Evolutionary conservation across 2,113 vertebrate genomes (phyloP).

Genomic region (Lasiurus cinereus): DNA sequence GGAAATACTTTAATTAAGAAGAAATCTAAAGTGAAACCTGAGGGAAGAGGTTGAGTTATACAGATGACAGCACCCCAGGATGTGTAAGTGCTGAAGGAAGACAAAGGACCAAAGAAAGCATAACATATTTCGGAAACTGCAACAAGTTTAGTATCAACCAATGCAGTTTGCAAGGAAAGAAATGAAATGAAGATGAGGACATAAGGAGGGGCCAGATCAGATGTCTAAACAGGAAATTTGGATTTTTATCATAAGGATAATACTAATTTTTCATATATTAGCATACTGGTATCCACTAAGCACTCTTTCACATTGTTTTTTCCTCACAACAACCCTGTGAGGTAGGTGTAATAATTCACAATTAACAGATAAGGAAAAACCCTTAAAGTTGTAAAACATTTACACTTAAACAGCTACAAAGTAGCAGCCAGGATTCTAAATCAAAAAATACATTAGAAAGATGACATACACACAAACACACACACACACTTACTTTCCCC

Average conservation of each 20-base stretch:
- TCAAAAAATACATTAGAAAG: slow-evolving; percentile 63
- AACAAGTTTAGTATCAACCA: not conserved
- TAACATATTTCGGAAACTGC: not conserved
- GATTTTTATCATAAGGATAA: slow-evolving; percentile 24
- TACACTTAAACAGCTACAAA: slow-evolving; percentile 76
- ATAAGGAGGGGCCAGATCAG: not conserved
- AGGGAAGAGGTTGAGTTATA: not conserved
- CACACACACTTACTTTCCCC: slow-evolving; percentile 12
- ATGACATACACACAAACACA: not conserved
- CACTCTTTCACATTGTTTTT: slow-evolving; percentile 63
- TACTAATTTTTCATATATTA: slow-evolving; percentile 5
- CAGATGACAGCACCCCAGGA: not conserved
- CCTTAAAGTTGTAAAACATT: slow-evolving; percentile 68
- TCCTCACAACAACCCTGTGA: slow-evolving; percentile 85
- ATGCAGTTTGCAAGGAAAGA: slow-evolving; percentile 19
- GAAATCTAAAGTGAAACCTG: not conserved
- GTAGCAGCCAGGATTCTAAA: slow-evolving; percentile 56
- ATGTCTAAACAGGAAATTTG: not conserved
- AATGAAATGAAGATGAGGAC: not conserved
- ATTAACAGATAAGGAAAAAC: slow-evolving; percentile 58
- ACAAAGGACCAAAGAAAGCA: not conserved
- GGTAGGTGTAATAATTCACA: slow-evolving; percentile 78
- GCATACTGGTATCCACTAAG: slow-evolving; percentile 15
- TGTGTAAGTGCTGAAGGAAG: not conserved
- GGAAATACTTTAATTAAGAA: not conserved